These are phyloP conservation scores for Hemiscyllium ocellatum DNA, from an alignment of 2,113 vertebrate genomes.

Conservation along the genomic window DNA sequence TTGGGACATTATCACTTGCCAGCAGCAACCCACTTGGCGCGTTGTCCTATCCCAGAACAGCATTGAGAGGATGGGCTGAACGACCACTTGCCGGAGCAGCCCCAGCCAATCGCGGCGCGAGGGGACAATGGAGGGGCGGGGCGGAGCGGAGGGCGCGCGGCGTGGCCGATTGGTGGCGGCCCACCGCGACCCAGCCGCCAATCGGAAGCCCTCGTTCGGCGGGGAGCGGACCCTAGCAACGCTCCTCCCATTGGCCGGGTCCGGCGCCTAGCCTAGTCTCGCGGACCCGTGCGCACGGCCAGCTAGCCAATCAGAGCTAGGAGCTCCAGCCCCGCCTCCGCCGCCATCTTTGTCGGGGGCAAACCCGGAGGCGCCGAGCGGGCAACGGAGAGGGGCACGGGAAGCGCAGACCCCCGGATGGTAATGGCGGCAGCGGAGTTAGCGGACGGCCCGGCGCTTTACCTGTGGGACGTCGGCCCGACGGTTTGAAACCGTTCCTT, in stretches of 20 bases:
- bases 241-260: neutral
- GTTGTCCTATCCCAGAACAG: too few species aligned
- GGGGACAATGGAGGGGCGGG: neutral
- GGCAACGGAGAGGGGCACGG: neutral
- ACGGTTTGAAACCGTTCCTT: neutral
- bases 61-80: too few species aligned
- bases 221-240: neutral
- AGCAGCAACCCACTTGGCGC: too few species aligned
- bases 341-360: neutral
- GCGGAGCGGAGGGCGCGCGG: too few species aligned
- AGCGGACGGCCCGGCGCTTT: too few species aligned
- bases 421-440: neutral
- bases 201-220: neutral
- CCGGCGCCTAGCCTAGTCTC: rapidly evolving
- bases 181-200: neutral
- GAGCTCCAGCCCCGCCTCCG: neutral
- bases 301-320: neutral
- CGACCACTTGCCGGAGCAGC: too few species aligned
- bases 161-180: neutral
- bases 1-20: too few species aligned
- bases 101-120: neutral
- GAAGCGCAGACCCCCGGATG: neutral
- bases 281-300: neutral
- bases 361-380: neutral
- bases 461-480: neutral